phyloP scores from a whole-genome alignment of 2,888 invertebrate genomes.

The Apodemia mormo region DNA sequence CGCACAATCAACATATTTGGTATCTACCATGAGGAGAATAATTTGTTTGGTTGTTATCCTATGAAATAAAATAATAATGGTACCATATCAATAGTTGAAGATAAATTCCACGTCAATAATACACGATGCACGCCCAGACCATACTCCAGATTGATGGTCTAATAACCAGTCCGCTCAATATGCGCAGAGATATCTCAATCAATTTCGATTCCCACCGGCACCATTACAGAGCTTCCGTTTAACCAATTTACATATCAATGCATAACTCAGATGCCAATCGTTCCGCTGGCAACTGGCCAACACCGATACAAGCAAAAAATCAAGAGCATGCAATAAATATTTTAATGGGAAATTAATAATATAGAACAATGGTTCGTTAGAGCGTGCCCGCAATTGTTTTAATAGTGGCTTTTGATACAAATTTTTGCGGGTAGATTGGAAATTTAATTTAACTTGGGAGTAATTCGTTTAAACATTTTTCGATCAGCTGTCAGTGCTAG shows the following conservation, averaged over 20 bases:
- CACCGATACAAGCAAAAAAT: conserved; percentile 7
- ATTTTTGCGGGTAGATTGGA: background rate
- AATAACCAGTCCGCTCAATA: conserved; percentile 8
- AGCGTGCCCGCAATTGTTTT: background rate
- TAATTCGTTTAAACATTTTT: no score
- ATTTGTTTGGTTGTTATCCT: no score
- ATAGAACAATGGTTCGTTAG: conserved; percentile 7
- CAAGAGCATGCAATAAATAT: conserved; percentile 16
- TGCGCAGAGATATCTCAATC: conserved; percentile 14
- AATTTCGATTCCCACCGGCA: conserved; percentile 17
- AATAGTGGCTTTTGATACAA: background rate
- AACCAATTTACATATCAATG: conserved; percentile 17
- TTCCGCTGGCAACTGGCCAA: conserved; percentile 2
- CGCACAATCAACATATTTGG: no score
- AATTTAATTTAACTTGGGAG: background rate
- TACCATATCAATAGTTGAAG: no score
- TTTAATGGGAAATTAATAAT: conserved; percentile 9
- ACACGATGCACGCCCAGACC: background rate
- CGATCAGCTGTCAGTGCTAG: no score
- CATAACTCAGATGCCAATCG: conserved; percentile 18
- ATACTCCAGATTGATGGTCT: conserved; percentile 7
- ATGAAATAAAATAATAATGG: no score
- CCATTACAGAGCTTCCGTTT: conserved; percentile 16
- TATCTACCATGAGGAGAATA: no score
- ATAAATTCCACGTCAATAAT: background rate